phyloP scores from a whole-genome alignment of 2,113 vertebrate species.

The Cyanoderma ruficeps region DNA sequence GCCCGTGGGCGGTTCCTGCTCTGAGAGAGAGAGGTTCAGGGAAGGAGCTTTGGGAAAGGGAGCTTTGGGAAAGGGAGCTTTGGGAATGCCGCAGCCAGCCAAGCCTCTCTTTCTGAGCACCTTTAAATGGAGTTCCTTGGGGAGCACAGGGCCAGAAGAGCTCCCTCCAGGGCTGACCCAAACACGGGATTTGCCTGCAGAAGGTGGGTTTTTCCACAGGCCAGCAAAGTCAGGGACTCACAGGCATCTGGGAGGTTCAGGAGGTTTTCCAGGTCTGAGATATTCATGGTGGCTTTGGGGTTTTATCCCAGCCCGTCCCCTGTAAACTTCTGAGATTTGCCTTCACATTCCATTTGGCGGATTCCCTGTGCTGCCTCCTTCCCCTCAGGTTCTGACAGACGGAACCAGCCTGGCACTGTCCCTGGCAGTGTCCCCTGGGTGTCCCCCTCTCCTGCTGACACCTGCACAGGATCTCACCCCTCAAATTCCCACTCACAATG shows the following conservation, averaged over 20 bases:
- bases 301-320: background rate
- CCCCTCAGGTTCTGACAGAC: background rate
- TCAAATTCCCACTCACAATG: background rate
- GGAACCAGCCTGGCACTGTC: background rate
- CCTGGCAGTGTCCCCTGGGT: background rate
- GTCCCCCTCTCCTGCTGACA: background rate
- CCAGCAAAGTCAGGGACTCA: background rate
- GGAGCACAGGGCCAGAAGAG: background rate
- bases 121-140: background rate
- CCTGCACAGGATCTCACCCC: background rate
- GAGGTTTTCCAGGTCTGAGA: background rate
- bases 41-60: background rate
- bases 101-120: background rate
- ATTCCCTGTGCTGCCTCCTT: background rate
- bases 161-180: background rate
- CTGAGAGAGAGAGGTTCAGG: background rate
- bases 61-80: background rate
- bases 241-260: background rate
- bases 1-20: background rate
- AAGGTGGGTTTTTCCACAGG: accelerated
- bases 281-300: accelerated
- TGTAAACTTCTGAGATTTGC: background rate
- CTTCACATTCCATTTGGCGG: background rate
- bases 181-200: background rate
- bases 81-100: background rate